These are phyloP conservation scores for Megamerina dolium DNA, from an alignment of 2,888 invertebrate genomes.

Conservation along the genomic window DNA sequence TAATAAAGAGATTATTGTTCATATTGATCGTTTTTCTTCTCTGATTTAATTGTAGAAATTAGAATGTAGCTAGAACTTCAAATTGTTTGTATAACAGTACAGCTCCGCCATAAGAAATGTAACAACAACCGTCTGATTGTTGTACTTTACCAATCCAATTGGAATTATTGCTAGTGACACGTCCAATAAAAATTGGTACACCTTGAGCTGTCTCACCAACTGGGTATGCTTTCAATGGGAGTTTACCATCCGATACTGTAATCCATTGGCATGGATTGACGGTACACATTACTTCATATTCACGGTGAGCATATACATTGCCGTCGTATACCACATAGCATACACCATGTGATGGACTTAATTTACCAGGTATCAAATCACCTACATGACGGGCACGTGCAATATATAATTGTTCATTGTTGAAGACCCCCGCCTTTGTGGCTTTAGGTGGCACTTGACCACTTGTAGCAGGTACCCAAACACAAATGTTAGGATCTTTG, in stretches of 20 bases:
- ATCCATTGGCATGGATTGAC: constrained; percentile 63
- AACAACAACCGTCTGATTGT: constrained; percentile 72
- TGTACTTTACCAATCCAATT: constrained; percentile 79
- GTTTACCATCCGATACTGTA: constrained; percentile 55
- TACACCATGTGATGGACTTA: constrained; percentile 59
- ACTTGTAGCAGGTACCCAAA: constrained; percentile 57
- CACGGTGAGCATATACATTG: constrained; percentile 58
- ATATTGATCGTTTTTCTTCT: too few relatives aligned
- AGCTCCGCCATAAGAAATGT: constrained; percentile 76
- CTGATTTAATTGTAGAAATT: constrained; percentile 18
- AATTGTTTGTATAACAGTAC: constrained; percentile 76
- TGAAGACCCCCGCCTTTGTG: constrained; percentile 59
- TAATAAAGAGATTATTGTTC: too few relatives aligned
- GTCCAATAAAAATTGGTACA: constrained; percentile 72
- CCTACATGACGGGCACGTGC: constrained; percentile 64
- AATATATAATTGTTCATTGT: constrained; percentile 58
- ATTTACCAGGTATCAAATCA: constrained; percentile 73
- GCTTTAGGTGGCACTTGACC: constrained; percentile 68
- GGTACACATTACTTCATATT: constrained; percentile 64
- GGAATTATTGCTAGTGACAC: constrained; percentile 70
- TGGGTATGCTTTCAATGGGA: constrained; percentile 70
- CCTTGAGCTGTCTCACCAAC: constrained; percentile 70
- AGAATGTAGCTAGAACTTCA: constrained; percentile 59
- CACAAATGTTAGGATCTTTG: constrained; percentile 44
- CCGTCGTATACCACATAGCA: constrained; percentile 76